Conservation (phyloP, 2,888 invertebrate genomes). For the Euclidia mi region DNA sequence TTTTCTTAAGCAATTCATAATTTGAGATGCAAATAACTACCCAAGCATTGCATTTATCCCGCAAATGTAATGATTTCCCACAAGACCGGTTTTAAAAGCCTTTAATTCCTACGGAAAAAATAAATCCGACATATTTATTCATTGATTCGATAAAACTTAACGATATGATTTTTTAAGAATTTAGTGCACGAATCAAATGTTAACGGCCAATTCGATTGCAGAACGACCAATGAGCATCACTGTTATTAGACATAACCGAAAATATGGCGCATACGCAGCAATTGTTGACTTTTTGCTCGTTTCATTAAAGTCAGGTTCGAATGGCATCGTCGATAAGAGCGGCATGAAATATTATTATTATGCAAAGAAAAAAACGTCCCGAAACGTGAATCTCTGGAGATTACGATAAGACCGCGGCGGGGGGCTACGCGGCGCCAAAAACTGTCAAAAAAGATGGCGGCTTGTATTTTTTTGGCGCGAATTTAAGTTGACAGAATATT, state of each 20-base stretch:
- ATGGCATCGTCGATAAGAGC: constrained; percentile 55
- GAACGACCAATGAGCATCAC: constrained; percentile 24
- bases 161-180: constrained; percentile 10
- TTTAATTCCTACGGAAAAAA: not conserved
- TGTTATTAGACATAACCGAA: constrained; percentile 29
- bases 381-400: constrained; percentile 67
- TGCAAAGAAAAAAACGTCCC: constrained; percentile 54
- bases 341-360: constrained; percentile 65
- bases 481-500: constrained; percentile 58
- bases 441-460: constrained; percentile 71
- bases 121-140: not conserved
- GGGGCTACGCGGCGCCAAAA: constrained; percentile 72
- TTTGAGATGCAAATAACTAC: no score
- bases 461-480: constrained; percentile 50
- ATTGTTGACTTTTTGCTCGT: constrained; percentile 52
- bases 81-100: no score
- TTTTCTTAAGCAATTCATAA: no score
- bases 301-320: constrained; percentile 47
- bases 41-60: no score
- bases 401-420: constrained; percentile 71
- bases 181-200: constrained; percentile 24
- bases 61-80: no score
- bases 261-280: constrained; percentile 30
- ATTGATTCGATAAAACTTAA: not conserved
- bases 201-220: constrained; percentile 26